Evolutionary conservation across 2,797 vertebrate species (phyloP), one percentile per base, ranked within the genome.

Genomic region (Craterocephalus amniculus): DNA sequence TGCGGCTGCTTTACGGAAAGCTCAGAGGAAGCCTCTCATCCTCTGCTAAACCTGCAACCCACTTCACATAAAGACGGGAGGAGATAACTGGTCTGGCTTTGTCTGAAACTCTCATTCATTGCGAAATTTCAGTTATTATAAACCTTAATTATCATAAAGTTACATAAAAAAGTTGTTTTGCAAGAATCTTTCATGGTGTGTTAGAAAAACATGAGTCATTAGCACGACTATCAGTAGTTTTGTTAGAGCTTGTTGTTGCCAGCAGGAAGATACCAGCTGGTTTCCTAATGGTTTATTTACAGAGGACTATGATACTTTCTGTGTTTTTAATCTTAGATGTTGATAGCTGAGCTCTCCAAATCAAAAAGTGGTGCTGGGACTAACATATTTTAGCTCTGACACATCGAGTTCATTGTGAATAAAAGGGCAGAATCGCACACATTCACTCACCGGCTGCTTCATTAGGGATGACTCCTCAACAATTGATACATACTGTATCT

Each of bases 21-120:
- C 57, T 59, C 54, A 10, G 51, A 62, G 63, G 72, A 76, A 22
- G 6, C 58, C 16, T 34, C 29, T 61, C 52, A 18, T 63, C 54
- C 27, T 7, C 58, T 3, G 27, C 3, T 5, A 27, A 26, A 16
- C 24, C 22, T 26, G 45, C n/a, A 24, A 49, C 2, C 45, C 2
- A 26, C 49, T 27, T 26, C 20, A 27, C 48, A 51, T 8, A 26
- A 51, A 51, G 49, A 51, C 11, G 26, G 11, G 13, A 13, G 11
- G 5, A 20, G 4, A 45, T 5, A n/a, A 10, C 20, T 10, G 12
- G 20, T 24, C 24, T 14, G 22, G 12, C 49, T 52, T 49, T 52
- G 24, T 27, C 13, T 24, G 7, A 24, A 49, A 6, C n/a, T 24
- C 20, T 24, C 20, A 10, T 22, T 11, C 1, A 26, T 27, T 7